Evolutionary conservation across 2,888 invertebrate species (phyloP), one percentile per base, ranked within the genome.

Genomic region (Gastrophysa polygoni): DNA sequence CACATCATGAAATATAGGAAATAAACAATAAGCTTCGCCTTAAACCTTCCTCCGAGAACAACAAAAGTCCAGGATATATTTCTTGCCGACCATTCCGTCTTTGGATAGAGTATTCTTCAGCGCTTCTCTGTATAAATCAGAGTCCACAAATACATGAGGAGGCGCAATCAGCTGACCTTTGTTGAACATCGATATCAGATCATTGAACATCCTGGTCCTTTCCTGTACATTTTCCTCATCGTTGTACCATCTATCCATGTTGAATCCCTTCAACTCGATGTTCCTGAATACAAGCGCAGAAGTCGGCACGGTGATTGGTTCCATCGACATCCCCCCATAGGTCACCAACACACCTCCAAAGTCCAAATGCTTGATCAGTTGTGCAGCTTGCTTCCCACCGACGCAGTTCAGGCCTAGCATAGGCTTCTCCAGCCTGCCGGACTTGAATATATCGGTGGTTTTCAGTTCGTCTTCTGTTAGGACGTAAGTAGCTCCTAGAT

Each of bases 321-420:
- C 89, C 66, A 91, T 86, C 0, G 94, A 95, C 91, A 98, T 98
- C 50, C 93, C 95, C 3, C 98, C 98, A 79, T 98, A 98, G 11
- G 97, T 98, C 0, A 99, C 94, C 83, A 98, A 88, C 0, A 87
- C 84, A 11, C 95, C 93, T 61, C 87, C 83, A 32, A 87, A 82
- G 32, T 85, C 88, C 54, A 99, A 82, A 71, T 92, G 86, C 56
- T 90, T 86, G 59, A 94, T 80, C 70, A 98, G 82, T 73, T 96
- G 92, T 38, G 93, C 86, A 44, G 94, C 92, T 80, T 88, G 93
- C 78, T 92, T 90, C 1, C 98, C 98, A 4, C 98, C 96, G 47
- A 99, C 90, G 80, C 98, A 96, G 81, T 99, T 99, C 6, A 99
- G 82, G 0, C 91, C 98, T 59, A 99, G 82, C 73, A 87, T 88